Conservation (phyloP, 2,888 invertebrate genomes). For the Ichneumon xanthorius region DNA sequence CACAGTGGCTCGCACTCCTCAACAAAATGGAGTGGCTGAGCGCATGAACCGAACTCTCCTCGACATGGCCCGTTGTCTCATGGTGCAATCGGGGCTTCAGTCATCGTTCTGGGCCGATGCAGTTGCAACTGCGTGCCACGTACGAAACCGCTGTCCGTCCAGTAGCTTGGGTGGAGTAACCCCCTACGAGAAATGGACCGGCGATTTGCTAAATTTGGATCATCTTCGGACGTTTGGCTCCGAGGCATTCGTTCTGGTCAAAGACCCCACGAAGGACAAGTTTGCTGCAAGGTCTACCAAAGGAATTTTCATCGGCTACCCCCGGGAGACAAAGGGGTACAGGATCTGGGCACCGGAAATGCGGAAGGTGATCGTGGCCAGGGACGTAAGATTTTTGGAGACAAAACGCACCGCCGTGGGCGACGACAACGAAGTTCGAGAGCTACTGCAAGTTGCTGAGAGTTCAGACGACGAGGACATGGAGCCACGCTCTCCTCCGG, state of each 20-base stretch:
- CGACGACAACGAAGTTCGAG: no score
- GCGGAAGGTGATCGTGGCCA: not conserved
- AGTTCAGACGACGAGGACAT: no score
- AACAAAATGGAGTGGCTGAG: conserved; percentile 76
- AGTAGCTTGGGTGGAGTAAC: conserved; percentile 56
- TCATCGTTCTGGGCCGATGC: conserved; percentile 76
- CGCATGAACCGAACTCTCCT: conserved; percentile 74
- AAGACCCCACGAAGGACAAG: conserved; percentile 35
- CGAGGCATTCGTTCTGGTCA: conserved; percentile 14
- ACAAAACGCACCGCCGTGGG: no score
- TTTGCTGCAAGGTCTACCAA: conserved; percentile 31
- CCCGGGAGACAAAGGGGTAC: conserved; percentile 31
- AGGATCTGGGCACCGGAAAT: conserved; percentile 26
- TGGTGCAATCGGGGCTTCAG: conserved; percentile 67
- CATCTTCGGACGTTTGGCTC: conserved; percentile 34
- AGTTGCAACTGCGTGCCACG: conserved; percentile 70
- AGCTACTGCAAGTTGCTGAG: no score
- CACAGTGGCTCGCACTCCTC: conserved; percentile 71
- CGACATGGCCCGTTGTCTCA: conserved; percentile 72
- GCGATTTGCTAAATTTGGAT: not conserved
- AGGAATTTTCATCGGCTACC: conserved; percentile 47
- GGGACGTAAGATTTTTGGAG: conserved; percentile 16
- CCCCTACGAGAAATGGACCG: conserved; percentile 65
- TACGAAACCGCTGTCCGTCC: conserved; percentile 72
- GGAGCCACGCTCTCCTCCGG: no score